Base-by-base conservation (phyloP, 2,797 vertebrate genomes). In the Ctenopoma multispine region DNA sequence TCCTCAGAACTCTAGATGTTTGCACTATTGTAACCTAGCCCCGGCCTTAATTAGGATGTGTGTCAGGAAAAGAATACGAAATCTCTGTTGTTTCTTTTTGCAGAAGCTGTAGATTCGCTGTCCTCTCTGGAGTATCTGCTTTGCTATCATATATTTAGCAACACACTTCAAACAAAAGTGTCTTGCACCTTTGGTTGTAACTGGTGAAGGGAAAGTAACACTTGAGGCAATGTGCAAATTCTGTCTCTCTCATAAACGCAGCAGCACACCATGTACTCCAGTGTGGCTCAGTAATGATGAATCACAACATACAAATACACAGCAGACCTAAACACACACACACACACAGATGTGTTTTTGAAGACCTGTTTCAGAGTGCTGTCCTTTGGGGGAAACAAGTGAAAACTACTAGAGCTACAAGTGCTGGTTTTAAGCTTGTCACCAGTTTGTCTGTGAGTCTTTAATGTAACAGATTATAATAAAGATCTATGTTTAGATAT, bases 131-230 rank as follows among this genome's bases (percentile, higher is more conserved):
- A 80, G 83, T 27, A 29, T 83, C 63, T 27, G 51, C 66, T 75
- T 43, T 15, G 72, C 68, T 29, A 38, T 72, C 75, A 54, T 74
- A 70, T 72, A 79, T 84, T 85, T 88, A 89, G 79, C 80, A 75
- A 68, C 74, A 55, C 11, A 74, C 83, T 79, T 87, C 73, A 80
- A 88, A 83, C 56, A 61, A 27, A 44, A 77, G 77, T 12, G 83
- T 87, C 85, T 84, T 40, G 54, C 84, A 83, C 83, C 82, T 79
- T 74, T 2, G 51, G 64, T 60, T 77, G 75, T 70, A 63, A 47
- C 69, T 38, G 59, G 62, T 49, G 73, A 76, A 77, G 56, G 48
- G n/a, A 80, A 85, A 64, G 54, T 67, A 85, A 75, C 83, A 84
- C 85, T 76, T 36, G 40, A 64, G 75, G 82, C 63, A n/a, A 70